Evolutionary conservation across 2,797 vertebrate species (phyloP).

Genomic region (Aulostomus chinensis): DNA sequence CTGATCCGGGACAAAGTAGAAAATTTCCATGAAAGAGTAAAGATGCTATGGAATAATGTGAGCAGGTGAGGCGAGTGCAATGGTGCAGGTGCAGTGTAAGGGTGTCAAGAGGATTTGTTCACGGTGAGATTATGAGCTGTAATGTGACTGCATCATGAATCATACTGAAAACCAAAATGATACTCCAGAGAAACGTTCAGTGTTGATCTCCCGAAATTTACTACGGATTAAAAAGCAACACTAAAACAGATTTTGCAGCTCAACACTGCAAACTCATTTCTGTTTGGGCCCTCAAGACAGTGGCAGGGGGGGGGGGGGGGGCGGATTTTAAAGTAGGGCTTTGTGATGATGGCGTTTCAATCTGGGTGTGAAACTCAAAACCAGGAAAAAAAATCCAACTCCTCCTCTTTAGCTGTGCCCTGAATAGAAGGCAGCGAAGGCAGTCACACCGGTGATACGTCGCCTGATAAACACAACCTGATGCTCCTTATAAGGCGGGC

Average conservation of each 20-base stretch:
- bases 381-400: slow-evolving; percentile 43
- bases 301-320: background rate
- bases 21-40: background rate
- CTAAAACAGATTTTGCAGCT: background rate
- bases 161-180: background rate
- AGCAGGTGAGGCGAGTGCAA: no score
- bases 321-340: slow-evolving; percentile 29
- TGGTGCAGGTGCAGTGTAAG: no score
- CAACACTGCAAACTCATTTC: background rate
- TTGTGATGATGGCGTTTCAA: slow-evolving; percentile 54
- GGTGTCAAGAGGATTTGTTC: no score
- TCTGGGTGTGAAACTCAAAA: slow-evolving; percentile 70
- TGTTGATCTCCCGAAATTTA: background rate
- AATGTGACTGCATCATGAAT: background rate
- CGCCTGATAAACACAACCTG: slow-evolving; percentile 37
- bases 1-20: background rate
- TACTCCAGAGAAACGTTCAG: background rate
- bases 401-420: slow-evolving; percentile 36
- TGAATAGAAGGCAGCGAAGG: slow-evolving; percentile 68
- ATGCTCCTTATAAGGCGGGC: slow-evolving; percentile 70
- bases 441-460: slow-evolving; percentile 8
- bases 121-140: background rate
- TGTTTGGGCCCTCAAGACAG: slow-evolving; percentile 3
- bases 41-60: background rate
- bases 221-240: background rate